Percentiles rank a stretch among this genome's conserved stretches.
These are phyloP conservation scores for Antedon mediterranea DNA, from an alignment of 53 echinoderm and acorn worm genomes.

Conservation along the genomic window DNA sequence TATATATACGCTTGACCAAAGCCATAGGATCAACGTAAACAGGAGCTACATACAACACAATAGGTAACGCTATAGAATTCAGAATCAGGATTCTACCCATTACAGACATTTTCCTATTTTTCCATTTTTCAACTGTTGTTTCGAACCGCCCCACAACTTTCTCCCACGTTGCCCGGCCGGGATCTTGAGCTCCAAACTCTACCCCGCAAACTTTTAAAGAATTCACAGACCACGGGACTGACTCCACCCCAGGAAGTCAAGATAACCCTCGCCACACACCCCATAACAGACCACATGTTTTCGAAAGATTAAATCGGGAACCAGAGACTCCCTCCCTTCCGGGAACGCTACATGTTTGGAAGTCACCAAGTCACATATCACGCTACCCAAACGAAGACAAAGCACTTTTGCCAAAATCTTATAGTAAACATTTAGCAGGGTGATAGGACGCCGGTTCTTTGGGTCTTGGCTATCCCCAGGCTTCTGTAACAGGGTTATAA, in stretches of 20 bases:
- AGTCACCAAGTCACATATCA: neutral
- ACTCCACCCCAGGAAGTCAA: neutral
- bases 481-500: neutral
- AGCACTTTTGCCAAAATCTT: neutral
- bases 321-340: neutral
- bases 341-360: neutral
- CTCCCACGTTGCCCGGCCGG: neutral
- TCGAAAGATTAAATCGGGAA: neutral
- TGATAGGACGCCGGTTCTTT: neutral
- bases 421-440: neutral
- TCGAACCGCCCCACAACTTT: neutral
- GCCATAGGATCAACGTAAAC: neutral
- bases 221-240: neutral
- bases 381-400: neutral
- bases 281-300: neutral
- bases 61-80: neutral
- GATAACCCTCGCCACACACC: neutral
- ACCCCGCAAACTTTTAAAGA: neutral
- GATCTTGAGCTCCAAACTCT: neutral
- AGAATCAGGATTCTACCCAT: neutral
- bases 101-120: neutral
- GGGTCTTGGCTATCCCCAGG: neutral
- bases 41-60: neutral
- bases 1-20: neutral
- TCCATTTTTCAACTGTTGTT: neutral